phyloP scores from a whole-genome alignment of 2,888 invertebrate genomes.

The Euplexia lucipara region DNA sequence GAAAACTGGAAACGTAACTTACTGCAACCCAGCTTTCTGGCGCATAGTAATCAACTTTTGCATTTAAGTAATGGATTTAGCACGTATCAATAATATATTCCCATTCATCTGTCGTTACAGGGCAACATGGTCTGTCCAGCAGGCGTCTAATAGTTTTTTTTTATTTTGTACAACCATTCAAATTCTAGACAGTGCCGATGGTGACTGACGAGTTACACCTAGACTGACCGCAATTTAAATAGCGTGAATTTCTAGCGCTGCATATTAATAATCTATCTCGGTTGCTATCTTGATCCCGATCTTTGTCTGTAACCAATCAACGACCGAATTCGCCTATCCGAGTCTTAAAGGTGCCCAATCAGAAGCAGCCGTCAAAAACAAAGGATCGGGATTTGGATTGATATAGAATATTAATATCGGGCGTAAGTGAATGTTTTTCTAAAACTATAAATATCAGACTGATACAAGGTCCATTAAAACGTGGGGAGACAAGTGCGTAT shows the following conservation, averaged over 20 bases:
- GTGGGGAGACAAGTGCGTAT: constrained; percentile 63
- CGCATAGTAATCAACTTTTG: constrained; percentile 25
- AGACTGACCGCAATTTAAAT: constrained; percentile 35
- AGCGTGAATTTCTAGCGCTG: constrained; percentile 30
- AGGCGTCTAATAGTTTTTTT: constrained; percentile 17
- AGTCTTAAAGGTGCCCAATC: too few species aligned
- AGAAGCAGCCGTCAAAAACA: too few species aligned
- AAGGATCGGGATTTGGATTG: too few species aligned
- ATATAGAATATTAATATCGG: too few species aligned
- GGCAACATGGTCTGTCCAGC: constrained; percentile 15
- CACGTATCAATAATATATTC: constrained; percentile 10
- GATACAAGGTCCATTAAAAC: constrained; percentile 52
- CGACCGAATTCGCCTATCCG: too few species aligned
- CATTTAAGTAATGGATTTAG: constrained; percentile 13
- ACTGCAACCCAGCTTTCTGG: constrained; percentile 8
- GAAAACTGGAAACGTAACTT: constrained; percentile 28
- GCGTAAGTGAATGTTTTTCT: constrained; percentile 29
- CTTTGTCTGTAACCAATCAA: too few species aligned
- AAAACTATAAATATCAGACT: constrained; percentile 47
- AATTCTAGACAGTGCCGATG: constrained; percentile 43
- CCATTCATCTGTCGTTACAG: not conserved
- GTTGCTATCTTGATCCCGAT: too few species aligned
- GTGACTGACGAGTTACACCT: constrained; percentile 23
- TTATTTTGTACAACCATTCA: constrained; percentile 28
- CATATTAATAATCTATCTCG: too few species aligned